Evolutionary conservation across 37 sponge, comb jelly and placozoan genomes (phyloP).

Genomic region (Axinella damicornis): DNA sequence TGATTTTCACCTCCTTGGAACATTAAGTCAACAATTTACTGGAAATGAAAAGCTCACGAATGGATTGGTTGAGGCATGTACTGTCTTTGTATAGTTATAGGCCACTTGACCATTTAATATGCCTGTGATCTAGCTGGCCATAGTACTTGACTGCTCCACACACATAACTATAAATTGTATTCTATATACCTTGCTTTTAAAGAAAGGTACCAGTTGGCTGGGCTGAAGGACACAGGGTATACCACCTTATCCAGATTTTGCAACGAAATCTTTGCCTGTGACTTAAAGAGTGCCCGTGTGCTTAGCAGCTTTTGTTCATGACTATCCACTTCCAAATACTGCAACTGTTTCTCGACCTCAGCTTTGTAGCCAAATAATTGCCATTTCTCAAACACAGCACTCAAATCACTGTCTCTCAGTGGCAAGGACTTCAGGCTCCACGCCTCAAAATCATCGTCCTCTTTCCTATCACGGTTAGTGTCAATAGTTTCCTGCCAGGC

Average conservation of each 20-base stretch:
- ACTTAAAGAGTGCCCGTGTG: conserved; percentile 28
- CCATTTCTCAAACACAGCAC: conserved; percentile 25
- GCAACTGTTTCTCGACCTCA: conserved; percentile 31
- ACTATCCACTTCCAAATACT: conserved; percentile 24
- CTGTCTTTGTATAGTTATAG: too few relatives aligned
- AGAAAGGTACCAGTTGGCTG: conserved; percentile 27
- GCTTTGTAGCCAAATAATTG: conserved; percentile 26
- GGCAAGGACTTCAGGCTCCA: conserved; percentile 18
- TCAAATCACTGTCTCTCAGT: conserved; percentile 4
- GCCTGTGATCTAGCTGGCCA: too few relatives aligned
- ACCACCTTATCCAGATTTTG: background rate
- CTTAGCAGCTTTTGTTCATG: conserved; percentile 19
- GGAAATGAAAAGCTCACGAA: too few relatives aligned
- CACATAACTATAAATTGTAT: too few relatives aligned
- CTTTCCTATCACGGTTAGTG: background rate
- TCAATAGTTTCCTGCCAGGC: background rate
- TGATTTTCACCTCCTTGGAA: too few relatives aligned
- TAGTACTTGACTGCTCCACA: too few relatives aligned
- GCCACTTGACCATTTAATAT: too few relatives aligned
- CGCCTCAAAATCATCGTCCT: background rate
- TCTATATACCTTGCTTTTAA: conserved; percentile 4
- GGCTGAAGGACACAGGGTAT: conserved; percentile 1
- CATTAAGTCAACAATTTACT: too few relatives aligned
- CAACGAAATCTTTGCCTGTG: background rate
- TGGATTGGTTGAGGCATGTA: too few relatives aligned